These are phyloP conservation scores for Saxidomus purpurata DNA, from an alignment of 1,140 invertebrate species.

Conservation along the genomic window DNA sequence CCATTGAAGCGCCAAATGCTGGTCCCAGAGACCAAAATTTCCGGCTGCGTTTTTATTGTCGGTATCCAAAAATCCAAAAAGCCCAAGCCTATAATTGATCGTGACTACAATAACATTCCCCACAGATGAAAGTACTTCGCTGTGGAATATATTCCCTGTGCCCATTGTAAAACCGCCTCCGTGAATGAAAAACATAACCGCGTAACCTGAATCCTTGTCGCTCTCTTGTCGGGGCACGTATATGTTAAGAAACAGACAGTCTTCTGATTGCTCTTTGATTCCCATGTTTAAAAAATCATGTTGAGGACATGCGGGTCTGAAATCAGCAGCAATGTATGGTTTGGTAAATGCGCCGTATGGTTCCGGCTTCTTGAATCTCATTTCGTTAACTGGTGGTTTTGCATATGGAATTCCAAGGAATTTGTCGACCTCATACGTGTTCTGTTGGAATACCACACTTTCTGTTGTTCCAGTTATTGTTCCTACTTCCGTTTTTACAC, in stretches of 20 bases:
- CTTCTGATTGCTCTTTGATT: slow-evolving; percentile 88
- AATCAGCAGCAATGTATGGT: slow-evolving; percentile 52
- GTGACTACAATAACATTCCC: slow-evolving; percentile 87
- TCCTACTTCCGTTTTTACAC: background rate
- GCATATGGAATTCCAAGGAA: slow-evolving; percentile 73
- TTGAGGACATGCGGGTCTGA: slow-evolving; percentile 64
- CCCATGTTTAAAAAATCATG: background rate
- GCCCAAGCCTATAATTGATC: slow-evolving; percentile 87
- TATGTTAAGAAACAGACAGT: slow-evolving; percentile 97
- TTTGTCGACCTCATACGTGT: background rate
- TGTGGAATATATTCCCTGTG: slow-evolving; percentile 76
- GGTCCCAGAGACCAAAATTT: slow-evolving; percentile 67
- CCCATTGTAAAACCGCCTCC: slow-evolving; percentile 72
- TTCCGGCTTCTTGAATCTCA: slow-evolving; percentile 70
- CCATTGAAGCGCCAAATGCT: slow-evolving; percentile 85
- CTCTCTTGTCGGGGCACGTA: slow-evolving; percentile 90
- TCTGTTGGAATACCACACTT: background rate
- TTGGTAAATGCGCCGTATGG: slow-evolving; percentile 44
- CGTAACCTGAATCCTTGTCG: slow-evolving; percentile 19
- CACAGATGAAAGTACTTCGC: slow-evolving; percentile 79
- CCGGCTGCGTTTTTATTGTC: slow-evolving; percentile 86
- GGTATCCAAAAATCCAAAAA: slow-evolving; percentile 88
- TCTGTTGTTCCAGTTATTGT: background rate
- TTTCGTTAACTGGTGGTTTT: slow-evolving; percentile 69
- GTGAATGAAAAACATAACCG: slow-evolving; percentile 75